These are phyloP conservation scores for Chaetodon auriga DNA, from an alignment of 2,113 vertebrate genomes.

Conservation along the genomic window DNA sequence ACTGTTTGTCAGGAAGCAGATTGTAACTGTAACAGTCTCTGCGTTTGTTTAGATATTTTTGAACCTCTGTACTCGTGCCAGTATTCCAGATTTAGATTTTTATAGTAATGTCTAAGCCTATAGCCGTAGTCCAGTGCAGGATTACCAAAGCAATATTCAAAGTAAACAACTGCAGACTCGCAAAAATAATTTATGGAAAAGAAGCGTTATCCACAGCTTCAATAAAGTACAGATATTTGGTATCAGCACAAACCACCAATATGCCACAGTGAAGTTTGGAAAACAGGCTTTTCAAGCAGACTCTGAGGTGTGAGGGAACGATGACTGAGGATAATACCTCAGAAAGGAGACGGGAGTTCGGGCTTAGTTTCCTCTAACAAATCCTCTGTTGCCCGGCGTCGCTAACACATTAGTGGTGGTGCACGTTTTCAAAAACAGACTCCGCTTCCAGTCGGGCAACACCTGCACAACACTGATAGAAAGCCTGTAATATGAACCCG, in stretches of 20 bases:
- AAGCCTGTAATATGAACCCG: slow-evolving; percentile 34
- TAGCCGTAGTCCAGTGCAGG: neutral
- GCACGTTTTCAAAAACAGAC: slow-evolving; percentile 32
- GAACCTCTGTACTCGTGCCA: neutral
- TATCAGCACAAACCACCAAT: slow-evolving; percentile 27
- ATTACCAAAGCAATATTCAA: slow-evolving; percentile 38
- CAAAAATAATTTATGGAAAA: slow-evolving; percentile 13
- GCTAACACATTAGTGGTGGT: slow-evolving; percentile 25
- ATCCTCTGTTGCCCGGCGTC: slow-evolving; percentile 41
- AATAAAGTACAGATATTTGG: slow-evolving; percentile 13
- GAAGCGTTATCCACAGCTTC: slow-evolving; percentile 13
- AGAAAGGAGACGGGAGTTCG: slow-evolving; percentile 26
- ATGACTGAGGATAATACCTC: slow-evolving; percentile 50
- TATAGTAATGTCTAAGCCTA: slow-evolving; percentile 13
- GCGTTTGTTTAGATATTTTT: neutral
- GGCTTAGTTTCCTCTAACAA: slow-evolving; percentile 47
- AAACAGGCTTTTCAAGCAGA: slow-evolving; percentile 37
- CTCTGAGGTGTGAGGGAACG: slow-evolving; percentile 31
- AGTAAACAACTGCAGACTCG: slow-evolving; percentile 24
- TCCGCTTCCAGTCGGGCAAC: slow-evolving; percentile 29
- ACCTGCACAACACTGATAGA: slow-evolving; percentile 65
- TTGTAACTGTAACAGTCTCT: slow-evolving; percentile 6
- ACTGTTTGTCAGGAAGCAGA: slow-evolving; percentile 26
- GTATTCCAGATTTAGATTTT: slow-evolving; percentile 28
- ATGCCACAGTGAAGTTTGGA: slow-evolving; percentile 21